phyloP scores from a whole-genome alignment of 2,113 vertebrate species.

The Uria aalge region DNA sequence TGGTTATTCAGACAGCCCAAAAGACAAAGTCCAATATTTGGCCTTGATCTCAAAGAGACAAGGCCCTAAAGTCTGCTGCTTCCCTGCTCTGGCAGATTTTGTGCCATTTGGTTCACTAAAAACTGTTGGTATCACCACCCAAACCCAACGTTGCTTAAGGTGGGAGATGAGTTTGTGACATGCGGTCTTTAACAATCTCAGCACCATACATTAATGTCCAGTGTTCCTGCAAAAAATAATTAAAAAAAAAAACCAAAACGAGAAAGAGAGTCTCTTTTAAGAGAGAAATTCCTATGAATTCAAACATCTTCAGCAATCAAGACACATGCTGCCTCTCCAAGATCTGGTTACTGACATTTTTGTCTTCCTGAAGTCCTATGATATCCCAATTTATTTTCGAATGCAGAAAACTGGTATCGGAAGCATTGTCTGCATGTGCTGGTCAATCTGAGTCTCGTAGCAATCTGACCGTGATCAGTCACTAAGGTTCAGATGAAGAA shows the following conservation, averaged over 20 bases:
- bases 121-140: background rate
- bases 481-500: background rate
- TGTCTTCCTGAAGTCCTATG: background rate
- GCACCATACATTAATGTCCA: background rate
- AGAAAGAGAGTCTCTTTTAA: background rate
- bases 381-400: background rate
- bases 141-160: background rate
- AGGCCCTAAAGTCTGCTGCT: background rate
- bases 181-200: background rate
- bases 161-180: background rate
- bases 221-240: background rate
- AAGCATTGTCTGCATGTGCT: background rate
- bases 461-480: background rate
- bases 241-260: background rate
- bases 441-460: too few species aligned
- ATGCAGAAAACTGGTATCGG: background rate
- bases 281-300: background rate
- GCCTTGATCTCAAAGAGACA: background rate
- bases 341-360: background rate
- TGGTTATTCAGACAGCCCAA: background rate
- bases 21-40: background rate
- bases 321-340: background rate
- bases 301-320: background rate
- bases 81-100: background rate
- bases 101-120: background rate